Percentiles rank a stretch among this genome's conserved stretches.
Evolutionary conservation across 2,797 vertebrate species (phyloP).

Genomic region (Buphagus erythrorhynchus): DNA sequence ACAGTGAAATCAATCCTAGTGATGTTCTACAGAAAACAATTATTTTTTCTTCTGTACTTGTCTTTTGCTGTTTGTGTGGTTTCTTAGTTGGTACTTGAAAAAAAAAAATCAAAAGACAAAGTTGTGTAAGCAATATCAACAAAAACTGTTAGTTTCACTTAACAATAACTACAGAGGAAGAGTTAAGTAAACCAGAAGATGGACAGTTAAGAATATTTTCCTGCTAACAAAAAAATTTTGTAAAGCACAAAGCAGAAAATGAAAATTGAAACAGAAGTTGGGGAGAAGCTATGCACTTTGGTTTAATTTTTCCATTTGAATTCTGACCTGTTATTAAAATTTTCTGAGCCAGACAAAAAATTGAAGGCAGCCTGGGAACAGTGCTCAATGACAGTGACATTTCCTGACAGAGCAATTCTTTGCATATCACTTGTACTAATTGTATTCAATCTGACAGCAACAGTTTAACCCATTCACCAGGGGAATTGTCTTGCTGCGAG

Average conservation of each 20-base stretch:
- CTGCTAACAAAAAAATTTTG: constrained; percentile 27
- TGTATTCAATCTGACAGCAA: constrained; percentile 77
- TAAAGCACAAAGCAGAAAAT: constrained; percentile 25
- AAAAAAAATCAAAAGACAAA: not conserved
- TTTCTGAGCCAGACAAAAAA: constrained; percentile 76
- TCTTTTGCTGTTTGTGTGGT: not conserved
- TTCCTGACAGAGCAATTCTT: constrained; percentile 82
- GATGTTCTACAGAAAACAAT: not conserved
- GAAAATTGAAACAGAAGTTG: constrained; percentile 34
- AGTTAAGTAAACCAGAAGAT: constrained; percentile 50
- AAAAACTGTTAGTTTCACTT: not conserved
- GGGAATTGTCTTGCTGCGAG: constrained; percentile 58
- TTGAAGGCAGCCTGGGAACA: constrained; percentile 69
- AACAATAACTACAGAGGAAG: not conserved
- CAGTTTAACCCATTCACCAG: constrained; percentile 79
- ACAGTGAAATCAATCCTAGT: not conserved
- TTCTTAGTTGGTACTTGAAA: not conserved
- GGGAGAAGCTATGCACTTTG: constrained; percentile 45
- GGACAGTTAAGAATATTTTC: constrained; percentile 32
- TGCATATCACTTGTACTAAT: constrained; percentile 77
- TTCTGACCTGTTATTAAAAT: constrained; percentile 78
- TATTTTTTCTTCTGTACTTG: not conserved
- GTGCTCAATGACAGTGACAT: constrained; percentile 79
- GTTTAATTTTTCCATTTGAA: constrained; percentile 72
- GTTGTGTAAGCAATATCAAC: not conserved